A percentile compares a stretch with the other conserved stretches of the same genome.
These are phyloP conservation scores for Acrocyrtus sp. DNA, from an alignment of 2,888 invertebrate genomes.

Conservation along the genomic window DNA sequence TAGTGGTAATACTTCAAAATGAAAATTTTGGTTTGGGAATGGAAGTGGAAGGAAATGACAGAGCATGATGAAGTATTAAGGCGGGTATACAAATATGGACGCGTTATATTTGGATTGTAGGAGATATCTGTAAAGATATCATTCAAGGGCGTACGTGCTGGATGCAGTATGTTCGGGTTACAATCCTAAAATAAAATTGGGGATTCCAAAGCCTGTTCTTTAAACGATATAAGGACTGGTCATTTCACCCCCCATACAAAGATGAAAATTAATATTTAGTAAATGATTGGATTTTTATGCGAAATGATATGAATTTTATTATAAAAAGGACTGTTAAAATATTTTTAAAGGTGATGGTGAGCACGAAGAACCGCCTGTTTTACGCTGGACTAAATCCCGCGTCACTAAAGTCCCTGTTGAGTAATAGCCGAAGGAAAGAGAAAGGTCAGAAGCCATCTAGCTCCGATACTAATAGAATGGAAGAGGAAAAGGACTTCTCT, in stretches of 20 bases:
- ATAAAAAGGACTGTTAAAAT: not conserved
- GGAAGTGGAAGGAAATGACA: too few relatives aligned
- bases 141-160: too few relatives aligned
- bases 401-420: slow-evolving; percentile 57
- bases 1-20: too few relatives aligned
- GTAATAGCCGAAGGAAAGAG: slow-evolving; percentile 45
- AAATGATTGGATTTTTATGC: slow-evolving; percentile 14
- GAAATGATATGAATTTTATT: not conserved
- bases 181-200: slow-evolving; percentile 42
- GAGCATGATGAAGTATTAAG: too few relatives aligned
- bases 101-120: not conserved
- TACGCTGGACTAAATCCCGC: slow-evolving; percentile 61
- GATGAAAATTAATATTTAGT: not conserved
- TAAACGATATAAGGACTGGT: slow-evolving; percentile 23
- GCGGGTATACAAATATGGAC: too few relatives aligned
- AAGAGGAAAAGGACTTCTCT: slow-evolving; percentile 68
- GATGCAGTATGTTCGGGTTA: too few relatives aligned
- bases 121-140: not conserved
- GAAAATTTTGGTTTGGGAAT: too few relatives aligned
- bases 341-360: slow-evolving; percentile 59
- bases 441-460: slow-evolving; percentile 36
- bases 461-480: slow-evolving; percentile 39
- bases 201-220: slow-evolving; percentile 48
- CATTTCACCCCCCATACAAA: slow-evolving; percentile 49
- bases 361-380: slow-evolving; percentile 59